Evolutionary conservation across 2,888 invertebrate genomes (phyloP).

Genomic region (Phytoseiulus persimilis): DNA sequence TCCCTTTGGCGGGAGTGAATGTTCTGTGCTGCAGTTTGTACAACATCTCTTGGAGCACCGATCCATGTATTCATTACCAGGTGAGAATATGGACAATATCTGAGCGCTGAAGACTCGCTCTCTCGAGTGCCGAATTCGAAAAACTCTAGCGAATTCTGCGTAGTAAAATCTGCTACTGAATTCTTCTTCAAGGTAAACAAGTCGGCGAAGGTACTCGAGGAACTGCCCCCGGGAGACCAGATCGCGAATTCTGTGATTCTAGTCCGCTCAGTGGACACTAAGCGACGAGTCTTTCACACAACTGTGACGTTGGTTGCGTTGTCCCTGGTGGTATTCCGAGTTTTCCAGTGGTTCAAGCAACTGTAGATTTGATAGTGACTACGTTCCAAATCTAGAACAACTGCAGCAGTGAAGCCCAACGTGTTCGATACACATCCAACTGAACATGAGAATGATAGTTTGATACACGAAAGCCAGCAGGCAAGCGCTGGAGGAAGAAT

Average conservation of each 20-base stretch:
- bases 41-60: conserved; percentile 29
- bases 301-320: conserved; percentile 23
- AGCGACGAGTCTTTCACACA: conserved; percentile 17
- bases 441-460: no score
- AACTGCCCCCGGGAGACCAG: background rate
- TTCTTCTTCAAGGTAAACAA: background rate
- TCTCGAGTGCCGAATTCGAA: no score
- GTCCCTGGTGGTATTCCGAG: conserved; percentile 11
- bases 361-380: background rate
- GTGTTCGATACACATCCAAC: background rate
- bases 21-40: conserved; percentile 7
- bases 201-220: background rate
- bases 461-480: no score
- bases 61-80: conserved; percentile 25
- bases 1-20: conserved; percentile 24
- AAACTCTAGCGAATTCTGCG: no score
- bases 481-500: no score
- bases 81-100: background rate
- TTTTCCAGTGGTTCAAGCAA: conserved; percentile 32
- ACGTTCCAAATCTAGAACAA: background rate
- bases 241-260: conserved; percentile 32
- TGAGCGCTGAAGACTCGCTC: no score
- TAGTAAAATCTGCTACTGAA: background rate
- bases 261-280: conserved; percentile 12
- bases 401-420: background rate